A percentile compares a stretch with the other conserved stretches of the same genome.
phyloP scores from a whole-genome alignment of 2,888 invertebrate genomes.

The Orthosia gothica region DNA sequence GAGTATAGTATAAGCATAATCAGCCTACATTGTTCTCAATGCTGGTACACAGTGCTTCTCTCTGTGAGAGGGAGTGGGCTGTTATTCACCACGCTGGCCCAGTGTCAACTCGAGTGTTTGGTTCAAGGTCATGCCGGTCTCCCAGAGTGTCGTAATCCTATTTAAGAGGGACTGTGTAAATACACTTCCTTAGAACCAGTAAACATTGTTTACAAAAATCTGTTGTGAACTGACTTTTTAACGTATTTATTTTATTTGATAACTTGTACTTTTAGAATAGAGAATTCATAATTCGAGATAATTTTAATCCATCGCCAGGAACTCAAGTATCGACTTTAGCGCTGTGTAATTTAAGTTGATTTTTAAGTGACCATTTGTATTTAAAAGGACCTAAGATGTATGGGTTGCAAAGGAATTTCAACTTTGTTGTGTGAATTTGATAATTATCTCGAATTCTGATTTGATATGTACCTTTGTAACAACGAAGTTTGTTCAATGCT shows the following conservation, averaged over 20 bases:
- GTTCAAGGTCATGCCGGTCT: neutral
- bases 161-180: slow-evolving; percentile 29
- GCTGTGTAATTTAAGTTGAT: neutral
- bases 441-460: neutral
- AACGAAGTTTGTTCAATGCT: slow-evolving; percentile 65
- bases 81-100: neutral
- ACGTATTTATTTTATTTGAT: slow-evolving; percentile 68
- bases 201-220: slow-evolving; percentile 52
- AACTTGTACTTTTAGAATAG: slow-evolving; percentile 60
- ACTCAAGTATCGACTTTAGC: neutral
- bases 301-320: neutral
- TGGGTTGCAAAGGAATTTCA: neutral
- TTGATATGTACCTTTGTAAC: slow-evolving; percentile 55
- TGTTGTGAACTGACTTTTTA: slow-evolving; percentile 77
- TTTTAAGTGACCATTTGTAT: neutral
- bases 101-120: neutral
- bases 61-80: neutral
- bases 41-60: neutral
- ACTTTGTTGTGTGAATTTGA: neutral
- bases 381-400: neutral
- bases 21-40: neutral
- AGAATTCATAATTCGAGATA: slow-evolving; percentile 8
- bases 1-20: neutral
- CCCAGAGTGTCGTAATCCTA: slow-evolving; percentile 25
- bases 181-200: slow-evolving; percentile 47